Evolutionary conservation across 2,113 vertebrate species (phyloP), one percentile per base, ranked within the genome.

Genomic region (Asarcornis scutulata): DNA sequence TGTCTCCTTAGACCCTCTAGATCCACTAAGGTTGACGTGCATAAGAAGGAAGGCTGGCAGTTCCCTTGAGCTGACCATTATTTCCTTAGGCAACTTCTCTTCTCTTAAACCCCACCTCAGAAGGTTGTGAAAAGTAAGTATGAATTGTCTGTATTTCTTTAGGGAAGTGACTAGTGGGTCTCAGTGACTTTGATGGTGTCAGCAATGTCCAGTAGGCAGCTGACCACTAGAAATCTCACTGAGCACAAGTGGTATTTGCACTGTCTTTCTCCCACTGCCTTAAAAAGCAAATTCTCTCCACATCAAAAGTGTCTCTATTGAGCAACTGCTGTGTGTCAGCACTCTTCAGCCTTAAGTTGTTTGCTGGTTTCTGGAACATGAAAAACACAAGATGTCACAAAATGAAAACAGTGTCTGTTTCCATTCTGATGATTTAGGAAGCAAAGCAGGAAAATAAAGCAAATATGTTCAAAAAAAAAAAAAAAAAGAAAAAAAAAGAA

Each of bases 241-340:
- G 0, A 83, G 64, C 56, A 72, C 12, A 7, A 78, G 73, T 20
- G 52, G 32, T 94, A 58, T 96, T 95, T 95, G 83, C 73, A 27
- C 68, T 71, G 82, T 64, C 50, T 74, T 88, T 86, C 82, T 96
- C 88, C 85, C 89, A 75, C n/a, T 9, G 48, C 92, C 95, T 82
- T 84, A 23, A 94, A 95, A 93, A 95, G n/a, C 83, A 91, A 62
- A 66, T 82, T 86, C 60, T 64, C 68, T 48, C 95, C 92, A 97
- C 96, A 96, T 96, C 95, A 97, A 90, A 96, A 75, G 73, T 17
- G 68, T 66, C 44, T 84, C 66, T 62, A 4, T 92, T 96, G 95
- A 91, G 96, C 92, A 96, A 92, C 76, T 88, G 79, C 77, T 75
- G 50, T 17, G 79, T 90, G 95, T 96, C 95, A 95, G 95, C 95